phyloP scores from a whole-genome alignment of 2,888 invertebrate species.

The Diarsia dahlii region DNA sequence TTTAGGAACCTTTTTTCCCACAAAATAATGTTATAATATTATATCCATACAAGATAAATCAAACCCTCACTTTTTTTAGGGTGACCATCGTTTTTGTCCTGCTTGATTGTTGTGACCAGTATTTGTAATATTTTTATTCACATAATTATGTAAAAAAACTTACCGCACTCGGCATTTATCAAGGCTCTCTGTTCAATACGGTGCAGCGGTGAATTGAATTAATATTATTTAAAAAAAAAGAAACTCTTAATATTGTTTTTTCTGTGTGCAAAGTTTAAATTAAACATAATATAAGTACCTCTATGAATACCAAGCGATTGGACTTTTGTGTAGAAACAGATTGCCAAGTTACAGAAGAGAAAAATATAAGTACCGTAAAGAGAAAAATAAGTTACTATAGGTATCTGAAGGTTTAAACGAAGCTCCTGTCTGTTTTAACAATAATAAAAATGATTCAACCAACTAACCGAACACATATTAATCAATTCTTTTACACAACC shows the following conservation, averaged over 20 bases:
- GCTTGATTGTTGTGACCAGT: too few relatives aligned
- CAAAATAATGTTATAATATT: constrained; percentile 62
- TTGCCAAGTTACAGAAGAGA: too few relatives aligned
- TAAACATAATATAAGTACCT: background rate
- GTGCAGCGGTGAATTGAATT: too few relatives aligned
- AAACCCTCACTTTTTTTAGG: constrained; percentile 40
- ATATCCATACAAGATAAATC: constrained; percentile 66
- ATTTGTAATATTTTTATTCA: background rate
- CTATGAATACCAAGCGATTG: too few relatives aligned
- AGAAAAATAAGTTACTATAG: too few relatives aligned
- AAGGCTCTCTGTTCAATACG: too few relatives aligned
- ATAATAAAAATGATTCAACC: background rate
- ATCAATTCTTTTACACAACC: background rate
- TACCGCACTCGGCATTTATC: background rate
- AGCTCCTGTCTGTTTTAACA: background rate
- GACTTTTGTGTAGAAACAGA: too few relatives aligned
- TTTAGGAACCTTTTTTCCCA: constrained; percentile 66
- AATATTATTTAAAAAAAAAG: background rate
- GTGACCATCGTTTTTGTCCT: constrained; percentile 11
- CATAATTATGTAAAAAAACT: background rate
- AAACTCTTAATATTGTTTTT: background rate
- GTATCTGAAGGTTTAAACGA: background rate
- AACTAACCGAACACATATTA: too few relatives aligned
- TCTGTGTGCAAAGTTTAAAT: background rate
- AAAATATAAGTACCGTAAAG: too few relatives aligned